These are phyloP conservation scores for Cichladusa arquata DNA, from an alignment of 2,113 vertebrate species.

Conservation along the genomic window DNA sequence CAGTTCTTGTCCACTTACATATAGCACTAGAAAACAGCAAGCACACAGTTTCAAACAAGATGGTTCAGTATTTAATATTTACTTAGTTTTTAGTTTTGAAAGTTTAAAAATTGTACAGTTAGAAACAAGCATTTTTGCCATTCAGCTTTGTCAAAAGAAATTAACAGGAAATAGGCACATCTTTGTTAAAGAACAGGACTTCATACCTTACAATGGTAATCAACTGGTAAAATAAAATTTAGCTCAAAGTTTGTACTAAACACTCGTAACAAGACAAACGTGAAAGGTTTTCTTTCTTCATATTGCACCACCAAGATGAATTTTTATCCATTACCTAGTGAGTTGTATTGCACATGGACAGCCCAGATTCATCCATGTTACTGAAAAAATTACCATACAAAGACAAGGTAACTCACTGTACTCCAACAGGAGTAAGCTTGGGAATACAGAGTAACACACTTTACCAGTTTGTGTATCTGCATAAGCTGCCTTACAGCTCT, in stretches of 20 bases:
- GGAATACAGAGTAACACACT: background rate
- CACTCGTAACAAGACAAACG: slow-evolving; percentile 49
- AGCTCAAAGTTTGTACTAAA: slow-evolving; percentile 52
- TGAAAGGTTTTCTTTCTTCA: background rate
- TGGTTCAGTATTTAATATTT: slow-evolving; percentile 20
- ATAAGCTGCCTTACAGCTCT: background rate
- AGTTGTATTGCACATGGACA: slow-evolving; percentile 15
- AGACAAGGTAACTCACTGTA: background rate
- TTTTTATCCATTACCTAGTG: slow-evolving; percentile 19
- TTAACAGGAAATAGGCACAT: slow-evolving; percentile 64
- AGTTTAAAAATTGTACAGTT: slow-evolving; percentile 47
- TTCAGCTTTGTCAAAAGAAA: slow-evolving; percentile 58
- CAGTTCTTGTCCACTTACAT: background rate
- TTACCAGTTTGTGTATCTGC: background rate
- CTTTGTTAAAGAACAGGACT: slow-evolving; percentile 47
- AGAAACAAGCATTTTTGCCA: slow-evolving; percentile 43
- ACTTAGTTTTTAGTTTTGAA: slow-evolving; percentile 43
- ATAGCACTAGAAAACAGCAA: background rate
- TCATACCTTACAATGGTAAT: slow-evolving; percentile 45
- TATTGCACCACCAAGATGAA: slow-evolving; percentile 51
- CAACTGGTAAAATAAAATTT: slow-evolving; percentile 47
- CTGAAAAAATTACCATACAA: slow-evolving; percentile 28
- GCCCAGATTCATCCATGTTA: background rate
- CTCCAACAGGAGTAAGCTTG: background rate
- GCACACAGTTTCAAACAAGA: background rate